Evolutionary conservation across 2,113 vertebrate species (phyloP).

Genomic region (Hylia prasina): DNA sequence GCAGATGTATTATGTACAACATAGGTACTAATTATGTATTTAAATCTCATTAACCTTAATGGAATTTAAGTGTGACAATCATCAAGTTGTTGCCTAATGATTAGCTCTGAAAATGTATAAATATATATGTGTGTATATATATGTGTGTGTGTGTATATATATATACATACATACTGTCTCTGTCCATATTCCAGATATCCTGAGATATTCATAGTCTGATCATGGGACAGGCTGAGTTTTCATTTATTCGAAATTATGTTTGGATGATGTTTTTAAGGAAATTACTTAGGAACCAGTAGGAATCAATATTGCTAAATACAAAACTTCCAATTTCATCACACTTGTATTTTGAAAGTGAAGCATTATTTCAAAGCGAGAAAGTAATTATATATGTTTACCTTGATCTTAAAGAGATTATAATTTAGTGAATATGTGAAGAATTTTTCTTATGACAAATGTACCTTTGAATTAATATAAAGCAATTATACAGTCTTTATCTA

Average conservation of each 20-base stretch:
- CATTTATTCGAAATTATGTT: not conserved
- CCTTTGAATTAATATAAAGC: not conserved
- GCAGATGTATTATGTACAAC: not conserved
- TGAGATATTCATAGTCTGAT: not conserved
- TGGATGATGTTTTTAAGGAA: not conserved
- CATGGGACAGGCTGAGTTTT: not conserved
- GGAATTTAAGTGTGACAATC: not conserved
- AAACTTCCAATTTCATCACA: not conserved
- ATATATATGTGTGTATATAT: too few species aligned
- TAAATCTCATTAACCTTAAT: not conserved
- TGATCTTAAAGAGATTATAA: not conserved
- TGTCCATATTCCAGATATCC: not conserved
- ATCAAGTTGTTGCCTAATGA: not conserved
- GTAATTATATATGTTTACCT: not conserved
- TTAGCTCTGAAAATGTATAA: not conserved
- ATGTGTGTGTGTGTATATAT: too few species aligned
- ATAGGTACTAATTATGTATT: not conserved
- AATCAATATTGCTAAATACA: not conserved
- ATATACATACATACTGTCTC: not conserved
- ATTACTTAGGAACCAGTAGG: not conserved
- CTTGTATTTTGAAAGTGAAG: not conserved
- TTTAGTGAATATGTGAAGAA: not conserved
- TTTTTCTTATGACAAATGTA: not conserved
- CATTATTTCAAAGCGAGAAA: not conserved
- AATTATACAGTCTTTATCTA: not conserved